Base-by-base conservation (phyloP, 2,797 vertebrate genomes). In the Cephalopachus bancanus region DNA sequence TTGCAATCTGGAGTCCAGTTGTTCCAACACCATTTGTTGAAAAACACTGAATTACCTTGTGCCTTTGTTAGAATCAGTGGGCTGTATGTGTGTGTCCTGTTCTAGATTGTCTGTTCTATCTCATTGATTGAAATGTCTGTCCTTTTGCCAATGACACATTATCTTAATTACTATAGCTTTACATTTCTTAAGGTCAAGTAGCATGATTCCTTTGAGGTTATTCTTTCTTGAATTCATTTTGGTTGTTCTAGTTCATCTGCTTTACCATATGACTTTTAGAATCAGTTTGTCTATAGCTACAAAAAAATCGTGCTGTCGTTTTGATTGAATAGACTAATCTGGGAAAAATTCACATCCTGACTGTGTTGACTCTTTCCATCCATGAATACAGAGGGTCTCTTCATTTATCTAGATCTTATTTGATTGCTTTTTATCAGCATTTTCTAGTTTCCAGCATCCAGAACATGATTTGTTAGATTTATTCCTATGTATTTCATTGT, bases 371-470 rank as follows among this genome's bases (percentile, higher is more conserved):
- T 91, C 51, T 83, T 65, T 85, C 26, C 55, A 26, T 80, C 67
- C 3, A 17, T 80, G 44, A 90, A 62, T 16, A 95, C 5, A 60
- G 14, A 62, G 51, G 44, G 2, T 69, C 12, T n/a, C 24, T 72
- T 37, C 17, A 24, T 53, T 74, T 85, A 65, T 44, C 85, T 85
- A 67, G 20, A 26, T 86, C 7, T n/a, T 74, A 10, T 86, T 72
- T 74, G 20, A 72, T 62, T 67, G 7, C 71, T 88, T 96, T 44
- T 76, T 19, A 71, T 62, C 20, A 67, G 28, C 37, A 83, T 80
- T 91, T 96, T 76, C 64, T 84, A 76, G 30, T 96, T 90, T 75
- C 22, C 2, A 95, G n/a, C 15, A 75, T 37, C 28, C 20, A 64
- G 1, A 4, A 79, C 7, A 14, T 76, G 30, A 26, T 67, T 85